phyloP scores from a whole-genome alignment of 2,888 invertebrate genomes.

The Tetragnatha montana region DNA sequence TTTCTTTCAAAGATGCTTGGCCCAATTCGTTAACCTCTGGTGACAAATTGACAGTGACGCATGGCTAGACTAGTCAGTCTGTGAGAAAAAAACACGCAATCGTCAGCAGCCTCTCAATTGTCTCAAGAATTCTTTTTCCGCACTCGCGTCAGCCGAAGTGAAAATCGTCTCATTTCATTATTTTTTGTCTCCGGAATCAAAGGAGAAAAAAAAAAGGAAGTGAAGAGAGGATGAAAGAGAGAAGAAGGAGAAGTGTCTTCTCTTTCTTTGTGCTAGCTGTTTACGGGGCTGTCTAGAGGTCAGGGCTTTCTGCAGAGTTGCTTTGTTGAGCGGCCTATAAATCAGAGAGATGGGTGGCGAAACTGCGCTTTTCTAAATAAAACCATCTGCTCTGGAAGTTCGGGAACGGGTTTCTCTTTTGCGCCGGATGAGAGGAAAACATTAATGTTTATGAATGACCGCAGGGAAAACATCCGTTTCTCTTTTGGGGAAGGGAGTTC shows the following conservation, averaged over 20 bases:
- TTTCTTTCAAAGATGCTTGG: no score
- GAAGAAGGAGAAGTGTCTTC: background rate
- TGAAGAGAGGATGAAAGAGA: background rate
- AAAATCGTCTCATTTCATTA: constrained; percentile 29
- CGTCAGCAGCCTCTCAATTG: background rate
- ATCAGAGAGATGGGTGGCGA: background rate
- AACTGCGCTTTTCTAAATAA: constrained; percentile 6
- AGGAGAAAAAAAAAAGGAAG: background rate
- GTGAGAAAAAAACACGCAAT: background rate
- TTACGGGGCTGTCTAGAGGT: background rate
- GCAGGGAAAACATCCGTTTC: background rate
- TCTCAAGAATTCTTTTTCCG: background rate
- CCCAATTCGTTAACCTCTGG: no score
- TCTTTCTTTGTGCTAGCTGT: constrained; percentile 5
- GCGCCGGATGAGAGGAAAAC: background rate
- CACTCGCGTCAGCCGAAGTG: constrained; percentile 9
- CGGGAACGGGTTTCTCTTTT: background rate
- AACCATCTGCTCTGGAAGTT: constrained; percentile 4
- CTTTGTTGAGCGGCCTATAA: background rate
- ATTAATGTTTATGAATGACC: background rate
- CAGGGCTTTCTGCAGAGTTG: background rate
- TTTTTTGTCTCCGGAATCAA: constrained; percentile 4
- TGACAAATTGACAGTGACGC: no score
- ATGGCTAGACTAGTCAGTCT: background rate
- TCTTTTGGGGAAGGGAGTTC: background rate